Conservation (phyloP, 2,113 vertebrate species). For the cattle (Bos taurus) region DNA sequence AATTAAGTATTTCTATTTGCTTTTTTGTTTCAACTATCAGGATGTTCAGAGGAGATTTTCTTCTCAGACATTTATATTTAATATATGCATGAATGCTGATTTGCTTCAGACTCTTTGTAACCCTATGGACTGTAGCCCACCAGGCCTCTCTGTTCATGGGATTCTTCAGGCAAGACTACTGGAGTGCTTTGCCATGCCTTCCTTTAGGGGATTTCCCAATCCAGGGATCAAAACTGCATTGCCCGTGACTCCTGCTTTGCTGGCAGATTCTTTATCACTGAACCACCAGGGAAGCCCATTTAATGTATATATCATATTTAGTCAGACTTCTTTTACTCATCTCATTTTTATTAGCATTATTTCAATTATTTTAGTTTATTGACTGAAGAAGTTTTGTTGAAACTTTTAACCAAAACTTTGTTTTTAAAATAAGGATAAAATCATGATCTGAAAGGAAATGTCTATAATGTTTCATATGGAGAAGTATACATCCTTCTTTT, state of each 20-base stretch:
- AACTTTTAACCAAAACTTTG: not conserved
- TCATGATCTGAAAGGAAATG: not conserved
- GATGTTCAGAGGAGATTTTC: not conserved
- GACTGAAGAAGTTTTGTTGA: not conserved
- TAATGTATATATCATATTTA: not conserved
- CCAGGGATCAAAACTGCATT: not conserved
- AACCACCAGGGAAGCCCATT: not conserved
- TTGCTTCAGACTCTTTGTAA: not conserved
- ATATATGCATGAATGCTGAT: not conserved
- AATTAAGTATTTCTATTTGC: not conserved
- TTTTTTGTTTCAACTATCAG: not conserved
- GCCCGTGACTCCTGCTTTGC: not conserved
- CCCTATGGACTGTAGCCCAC: not conserved
- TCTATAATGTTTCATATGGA: not conserved
- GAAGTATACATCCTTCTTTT: not conserved
- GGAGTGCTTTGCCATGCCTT: not conserved
- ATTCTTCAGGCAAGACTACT: not conserved
- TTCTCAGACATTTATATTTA: not conserved
- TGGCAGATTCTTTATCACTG: not conserved
- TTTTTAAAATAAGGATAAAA: not conserved
- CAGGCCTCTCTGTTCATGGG: not conserved
- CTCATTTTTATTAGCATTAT: not conserved
- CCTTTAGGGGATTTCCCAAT: not conserved
- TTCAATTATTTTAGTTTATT: not conserved
- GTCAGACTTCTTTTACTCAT: not conserved